These are phyloP conservation scores for Anthrax anthrax DNA, from an alignment of 2,888 invertebrate species.

Conservation along the genomic window DNA sequence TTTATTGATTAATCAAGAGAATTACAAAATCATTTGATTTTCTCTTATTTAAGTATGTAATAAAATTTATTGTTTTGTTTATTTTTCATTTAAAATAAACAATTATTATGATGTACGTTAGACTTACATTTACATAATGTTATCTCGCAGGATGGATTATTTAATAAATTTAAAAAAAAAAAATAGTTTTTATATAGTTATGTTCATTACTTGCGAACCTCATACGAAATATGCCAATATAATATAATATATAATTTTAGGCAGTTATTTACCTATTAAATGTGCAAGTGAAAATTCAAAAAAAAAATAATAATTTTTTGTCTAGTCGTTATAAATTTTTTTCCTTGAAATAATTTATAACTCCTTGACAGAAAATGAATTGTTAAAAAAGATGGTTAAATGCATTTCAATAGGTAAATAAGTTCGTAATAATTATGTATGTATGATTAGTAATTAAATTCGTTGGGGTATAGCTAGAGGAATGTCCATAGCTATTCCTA, in stretches of 20 bases:
- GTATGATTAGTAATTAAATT: slow-evolving; percentile 12
- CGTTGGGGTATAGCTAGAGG: slow-evolving; percentile 31
- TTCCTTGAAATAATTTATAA: slow-evolving; percentile 1
- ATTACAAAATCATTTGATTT: not conserved
- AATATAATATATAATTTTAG: slow-evolving; percentile 12
- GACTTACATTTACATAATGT: not conserved
- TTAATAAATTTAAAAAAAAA: not conserved
- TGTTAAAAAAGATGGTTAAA: not conserved
- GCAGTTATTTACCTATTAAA: slow-evolving; percentile 20
- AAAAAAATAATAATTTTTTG: not conserved
- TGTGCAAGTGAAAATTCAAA: not conserved
- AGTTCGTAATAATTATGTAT: slow-evolving; percentile 13
- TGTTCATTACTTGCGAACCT: slow-evolving; percentile 35
- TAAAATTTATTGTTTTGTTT: not conserved
- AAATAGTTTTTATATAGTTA: slow-evolving; percentile 23
- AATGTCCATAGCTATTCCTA: slow-evolving; percentile 35
- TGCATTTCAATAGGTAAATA: slow-evolving; percentile 11
- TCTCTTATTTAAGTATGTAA: not conserved
- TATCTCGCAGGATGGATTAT: not conserved
- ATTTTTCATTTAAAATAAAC: not conserved
- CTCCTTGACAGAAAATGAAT: slow-evolving; percentile 1
- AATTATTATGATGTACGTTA: too few relatives aligned
- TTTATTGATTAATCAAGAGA: too few relatives aligned
- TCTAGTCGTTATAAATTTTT: slow-evolving; percentile 1
- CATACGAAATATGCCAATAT: slow-evolving; percentile 22